phyloP scores from a whole-genome alignment of 2,888 invertebrate species.

The Drepana falcataria region DNA sequence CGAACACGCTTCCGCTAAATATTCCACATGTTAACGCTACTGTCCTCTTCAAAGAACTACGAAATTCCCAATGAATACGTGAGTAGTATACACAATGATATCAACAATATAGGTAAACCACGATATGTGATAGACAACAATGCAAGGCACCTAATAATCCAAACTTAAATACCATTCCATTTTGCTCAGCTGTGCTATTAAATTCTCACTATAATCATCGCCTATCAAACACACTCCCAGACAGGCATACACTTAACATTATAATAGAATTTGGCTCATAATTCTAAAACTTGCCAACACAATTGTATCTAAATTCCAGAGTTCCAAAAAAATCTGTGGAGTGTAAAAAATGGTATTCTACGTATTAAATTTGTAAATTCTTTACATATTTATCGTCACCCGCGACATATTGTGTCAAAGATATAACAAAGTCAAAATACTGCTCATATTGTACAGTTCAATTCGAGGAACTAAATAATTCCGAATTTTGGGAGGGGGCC shows the following conservation, averaged over 20 bases:
- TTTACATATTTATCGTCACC: constrained; percentile 5
- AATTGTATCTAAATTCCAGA: constrained; percentile 31
- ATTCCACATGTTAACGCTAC: background rate
- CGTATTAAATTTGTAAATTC: constrained; percentile 11
- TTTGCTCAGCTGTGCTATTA: constrained; percentile 40
- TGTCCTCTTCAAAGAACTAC: background rate
- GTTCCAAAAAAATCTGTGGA: constrained; percentile 22
- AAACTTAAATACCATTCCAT: constrained; percentile 39
- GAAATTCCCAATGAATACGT: background rate
- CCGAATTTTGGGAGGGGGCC: constrained; percentile 12
- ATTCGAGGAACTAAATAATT: constrained; percentile 28
- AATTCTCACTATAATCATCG: constrained; percentile 42
- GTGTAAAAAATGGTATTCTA: constrained; percentile 14
- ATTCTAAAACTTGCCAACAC: constrained; percentile 57
- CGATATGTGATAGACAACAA: constrained; percentile 23
- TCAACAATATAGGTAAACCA: constrained; percentile 6
- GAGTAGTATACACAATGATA: constrained; percentile 1
- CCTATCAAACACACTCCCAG: constrained; percentile 42
- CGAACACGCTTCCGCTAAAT: background rate
- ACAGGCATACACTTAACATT: constrained; percentile 37
- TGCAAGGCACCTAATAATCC: constrained; percentile 55
- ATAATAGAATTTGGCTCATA: constrained; percentile 62
- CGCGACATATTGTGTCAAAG: constrained; percentile 6
- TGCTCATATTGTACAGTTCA: constrained; percentile 14
- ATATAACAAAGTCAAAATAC: constrained; percentile 6